These are phyloP conservation scores for Origma solitaria DNA, from an alignment of 2,113 vertebrate genomes.

Conservation along the genomic window DNA sequence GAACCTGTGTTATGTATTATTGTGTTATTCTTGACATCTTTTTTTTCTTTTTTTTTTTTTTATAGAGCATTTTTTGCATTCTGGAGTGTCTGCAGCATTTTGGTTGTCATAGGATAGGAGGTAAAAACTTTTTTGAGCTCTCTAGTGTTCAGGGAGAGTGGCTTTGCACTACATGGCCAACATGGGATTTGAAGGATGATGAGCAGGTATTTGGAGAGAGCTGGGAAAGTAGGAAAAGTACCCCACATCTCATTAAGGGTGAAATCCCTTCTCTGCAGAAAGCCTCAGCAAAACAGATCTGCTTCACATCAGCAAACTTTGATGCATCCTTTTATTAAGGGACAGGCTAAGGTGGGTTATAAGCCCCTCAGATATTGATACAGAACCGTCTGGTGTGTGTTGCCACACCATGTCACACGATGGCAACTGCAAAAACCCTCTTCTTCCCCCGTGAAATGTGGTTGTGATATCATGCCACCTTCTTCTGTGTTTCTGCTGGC, in stretches of 20 bases:
- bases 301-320: background rate
- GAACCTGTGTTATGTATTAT: background rate
- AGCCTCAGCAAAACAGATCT: background rate
- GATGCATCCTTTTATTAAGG: background rate
- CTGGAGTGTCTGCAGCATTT: background rate
- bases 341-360: background rate
- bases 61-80: background rate
- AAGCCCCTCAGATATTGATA: rapidly evolving
- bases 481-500: background rate
- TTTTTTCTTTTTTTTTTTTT: background rate
- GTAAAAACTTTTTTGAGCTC: background rate
- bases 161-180: background rate
- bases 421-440: background rate
- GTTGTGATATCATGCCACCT: background rate
- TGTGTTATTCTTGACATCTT: background rate
- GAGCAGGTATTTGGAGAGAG: background rate
- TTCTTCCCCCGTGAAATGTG: background rate
- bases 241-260: background rate
- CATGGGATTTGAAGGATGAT: background rate
- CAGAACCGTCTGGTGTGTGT: rapidly evolving
- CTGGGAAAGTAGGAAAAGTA: background rate
- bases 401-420: background rate
- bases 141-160: background rate
- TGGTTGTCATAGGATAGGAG: background rate
- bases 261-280: background rate